Evolutionary conservation across 2,113 vertebrate genomes (phyloP).

Genomic region (Aegotheles bennettii): DNA sequence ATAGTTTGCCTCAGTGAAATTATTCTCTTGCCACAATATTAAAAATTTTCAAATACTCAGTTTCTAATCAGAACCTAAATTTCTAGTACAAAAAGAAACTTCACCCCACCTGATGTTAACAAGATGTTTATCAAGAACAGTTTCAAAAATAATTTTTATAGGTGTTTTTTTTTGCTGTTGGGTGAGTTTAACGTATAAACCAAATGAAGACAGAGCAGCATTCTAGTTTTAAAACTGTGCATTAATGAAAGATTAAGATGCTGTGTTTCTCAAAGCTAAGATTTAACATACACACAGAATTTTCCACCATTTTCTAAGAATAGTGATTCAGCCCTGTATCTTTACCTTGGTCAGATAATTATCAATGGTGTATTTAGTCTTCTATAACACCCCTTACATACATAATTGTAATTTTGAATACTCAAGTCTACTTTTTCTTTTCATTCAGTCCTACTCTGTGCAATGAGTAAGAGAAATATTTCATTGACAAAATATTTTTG

Average conservation of each 20-base stretch:
- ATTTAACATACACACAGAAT: neutral
- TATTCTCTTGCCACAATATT: neutral
- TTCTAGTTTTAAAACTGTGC: neutral
- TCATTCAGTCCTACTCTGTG: neutral
- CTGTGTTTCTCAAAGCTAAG: neutral
- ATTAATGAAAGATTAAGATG: neutral
- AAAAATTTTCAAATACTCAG: neutral
- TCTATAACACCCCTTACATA: neutral
- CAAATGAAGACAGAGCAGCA: neutral
- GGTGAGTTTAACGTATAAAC: neutral
- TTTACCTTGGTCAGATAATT: neutral
- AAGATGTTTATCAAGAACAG: neutral
- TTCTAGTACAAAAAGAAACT: neutral
- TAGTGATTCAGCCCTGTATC: neutral
- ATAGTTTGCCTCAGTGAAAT: neutral
- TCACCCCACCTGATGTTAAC: fast-evolving
- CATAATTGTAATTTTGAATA: neutral
- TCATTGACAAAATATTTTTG: neutral
- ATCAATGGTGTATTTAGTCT: neutral
- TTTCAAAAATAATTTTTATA: neutral
- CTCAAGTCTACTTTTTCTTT: neutral
- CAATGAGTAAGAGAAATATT: neutral
- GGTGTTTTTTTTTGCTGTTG: neutral
- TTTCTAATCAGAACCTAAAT: neutral
- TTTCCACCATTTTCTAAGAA: neutral